Conservation (phyloP, 1,140 invertebrate genomes). For the Sinella curviseta region DNA sequence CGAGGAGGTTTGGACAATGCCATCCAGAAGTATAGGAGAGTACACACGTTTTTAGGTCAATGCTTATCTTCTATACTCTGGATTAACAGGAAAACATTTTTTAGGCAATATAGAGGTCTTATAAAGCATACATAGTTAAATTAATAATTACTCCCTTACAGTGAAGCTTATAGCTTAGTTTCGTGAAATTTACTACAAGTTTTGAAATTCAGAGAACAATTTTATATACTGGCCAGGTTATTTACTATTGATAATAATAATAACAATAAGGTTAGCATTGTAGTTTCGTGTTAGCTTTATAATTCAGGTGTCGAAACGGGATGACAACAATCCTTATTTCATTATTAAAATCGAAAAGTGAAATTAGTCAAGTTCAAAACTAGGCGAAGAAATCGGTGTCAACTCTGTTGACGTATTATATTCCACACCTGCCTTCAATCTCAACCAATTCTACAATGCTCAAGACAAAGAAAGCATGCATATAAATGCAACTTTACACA, state of each 20-base stretch:
- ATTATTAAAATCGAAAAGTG: not conserved
- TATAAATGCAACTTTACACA: no score
- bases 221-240: slow-evolving; percentile 4
- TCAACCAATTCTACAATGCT: no score
- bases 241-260: not conserved
- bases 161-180: not conserved
- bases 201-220: not conserved
- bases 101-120: not conserved
- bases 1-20: not conserved
- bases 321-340: not conserved
- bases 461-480: no score
- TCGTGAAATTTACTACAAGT: not conserved
- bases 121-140: not conserved
- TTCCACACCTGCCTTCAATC: no score
- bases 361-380: not conserved
- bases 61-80: not conserved
- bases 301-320: not conserved
- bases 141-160: no score
- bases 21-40: not conserved
- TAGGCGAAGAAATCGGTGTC: not conserved
- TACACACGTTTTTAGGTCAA: not conserved
- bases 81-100: not conserved
- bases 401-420: not conserved
- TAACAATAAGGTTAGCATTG: not conserved
- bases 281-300: not conserved